Evolutionary conservation across 92 coral and sea anemone species (phyloP), one percentile per base, ranked within the genome.

Genomic region (Epizoanthus scotinus): DNA sequence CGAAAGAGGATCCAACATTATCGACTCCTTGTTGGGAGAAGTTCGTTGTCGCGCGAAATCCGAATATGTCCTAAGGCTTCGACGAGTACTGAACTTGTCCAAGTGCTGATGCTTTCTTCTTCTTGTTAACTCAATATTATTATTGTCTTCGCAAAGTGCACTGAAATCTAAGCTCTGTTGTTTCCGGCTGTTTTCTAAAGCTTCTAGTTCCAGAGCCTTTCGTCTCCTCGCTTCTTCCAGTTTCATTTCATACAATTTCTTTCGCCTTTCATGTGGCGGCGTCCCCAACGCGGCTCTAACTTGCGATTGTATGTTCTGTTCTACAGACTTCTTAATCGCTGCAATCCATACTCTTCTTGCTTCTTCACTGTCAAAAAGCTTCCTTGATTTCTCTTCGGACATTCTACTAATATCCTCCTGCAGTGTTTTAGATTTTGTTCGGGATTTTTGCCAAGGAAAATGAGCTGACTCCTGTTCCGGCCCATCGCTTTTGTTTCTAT

Each of bases 281-380:
- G 98, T 86, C 7, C 98, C 98, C 3, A 95, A 57, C 8, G 85
- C 94, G 3, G 93, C 94, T 28, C 98, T 82, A 2, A 95, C 98
- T 83, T 91, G 91, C 21, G 86, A 78, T 52, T 95, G 98, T 73
- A 95, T 93, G 68, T 82, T 93, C 15, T 83, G 88, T 58, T 95
- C 98, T n/a, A 95, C 98, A 2, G 98, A 95, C 54, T 77, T 87
- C 64, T 88, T 87, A 0, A 95, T 87, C 24, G 94, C 94, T 6
- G 73, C 89, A 26, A 92, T 86, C 98, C 98, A 95, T 31, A 84
- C 80, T 71, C 79, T 61, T 25, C 93, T 88, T 14, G 89, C 95
- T 29, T 86, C 91, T 34, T 95, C 97, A 38, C 66, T 90, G 12
- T 81, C 88, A 53, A 95, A 95, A 42, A 95, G 82, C 63, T 87